Base-by-base conservation (phyloP, 1,140 invertebrate genomes). In the Tetranychus urticae region DNA sequence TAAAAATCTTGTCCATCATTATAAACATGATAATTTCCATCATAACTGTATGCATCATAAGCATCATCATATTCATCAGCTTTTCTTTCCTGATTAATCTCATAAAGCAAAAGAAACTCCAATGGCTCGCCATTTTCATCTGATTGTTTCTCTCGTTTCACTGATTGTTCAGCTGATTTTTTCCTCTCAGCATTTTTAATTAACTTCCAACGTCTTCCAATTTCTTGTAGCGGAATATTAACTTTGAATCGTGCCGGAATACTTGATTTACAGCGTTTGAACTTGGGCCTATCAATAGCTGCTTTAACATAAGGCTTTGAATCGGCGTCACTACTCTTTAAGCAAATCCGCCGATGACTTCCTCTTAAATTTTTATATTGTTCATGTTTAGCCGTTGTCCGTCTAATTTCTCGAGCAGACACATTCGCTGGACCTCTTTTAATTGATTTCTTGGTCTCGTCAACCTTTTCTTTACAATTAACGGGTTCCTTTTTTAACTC, bases 231-330 rank as follows among this genome's bases (percentile, higher is more conserved):
- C 12, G 56, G 45, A n/a, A 62, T 34, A 52, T 46, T 42, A 1
- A 61, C 37, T 45, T 58, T 36, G n/a, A 52, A 39, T 58, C 35
- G 36, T 14, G 39, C 5, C 8, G 61, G 61, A 61, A 62, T 62
- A 12, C 23, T 47, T 31, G 37, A 52, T 36, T 45, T 56, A 45
- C n/a, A 23, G 10, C 61, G 34, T 46, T 61, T 61, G 45, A 59
- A 48, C 23, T 56, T 56, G 6, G 52, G 61, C 23, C 61, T 36
- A 58, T 58, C 45, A 13, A 59, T 14, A 33, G 56, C 36, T 37
- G 48, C 39, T 33, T 56, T 37, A 8, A 58, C n/a, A 31, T 46
- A 42, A 61, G 33, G 35, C 8, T 36, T 36, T 13, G 33, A 14
- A 4, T 57, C 14, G 10, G 39, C 13, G 14, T 45, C n/a, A 42